A percentile compares a stretch with the other conserved stretches of the same genome.
phyloP scores from a whole-genome alignment of 2,797 vertebrate genomes.

The Chaetophractus vellerosus region DNA sequence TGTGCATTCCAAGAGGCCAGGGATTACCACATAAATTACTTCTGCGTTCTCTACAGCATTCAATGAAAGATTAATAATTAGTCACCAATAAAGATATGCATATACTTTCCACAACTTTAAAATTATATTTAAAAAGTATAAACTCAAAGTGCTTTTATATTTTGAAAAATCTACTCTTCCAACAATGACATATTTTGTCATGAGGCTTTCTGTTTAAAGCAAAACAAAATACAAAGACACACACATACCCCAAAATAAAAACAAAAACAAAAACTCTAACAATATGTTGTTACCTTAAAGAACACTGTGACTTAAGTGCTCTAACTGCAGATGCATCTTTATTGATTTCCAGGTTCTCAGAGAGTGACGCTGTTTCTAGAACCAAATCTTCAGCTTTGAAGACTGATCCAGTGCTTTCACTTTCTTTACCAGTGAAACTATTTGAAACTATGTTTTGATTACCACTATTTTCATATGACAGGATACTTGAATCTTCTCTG shows the following conservation, averaged over 20 bases:
- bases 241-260: background rate
- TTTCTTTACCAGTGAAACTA: slow-evolving; percentile 85
- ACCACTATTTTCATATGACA: slow-evolving; percentile 87
- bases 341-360: slow-evolving; percentile 89
- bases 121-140: slow-evolving; percentile 11
- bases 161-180: slow-evolving; percentile 34
- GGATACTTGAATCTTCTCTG: slow-evolving; percentile 85
- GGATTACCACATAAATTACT: background rate
- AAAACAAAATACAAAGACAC: background rate
- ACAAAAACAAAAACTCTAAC: background rate
- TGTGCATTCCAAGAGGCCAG: background rate
- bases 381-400: slow-evolving; percentile 89
- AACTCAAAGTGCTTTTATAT: background rate
- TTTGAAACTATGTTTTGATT: slow-evolving; percentile 86
- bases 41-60: background rate
- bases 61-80: slow-evolving; percentile 16
- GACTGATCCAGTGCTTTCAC: slow-evolving; percentile 82
- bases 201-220: background rate
- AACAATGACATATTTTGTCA: background rate
- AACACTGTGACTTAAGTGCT: slow-evolving; percentile 91
- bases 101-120: background rate
- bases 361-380: slow-evolving; percentile 86
- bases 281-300: slow-evolving; percentile 87
- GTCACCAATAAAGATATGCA: background rate
- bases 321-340: slow-evolving; percentile 90